Base-by-base conservation (phyloP, 1,140 invertebrate genomes). In the Pomacea maculata region DNA sequence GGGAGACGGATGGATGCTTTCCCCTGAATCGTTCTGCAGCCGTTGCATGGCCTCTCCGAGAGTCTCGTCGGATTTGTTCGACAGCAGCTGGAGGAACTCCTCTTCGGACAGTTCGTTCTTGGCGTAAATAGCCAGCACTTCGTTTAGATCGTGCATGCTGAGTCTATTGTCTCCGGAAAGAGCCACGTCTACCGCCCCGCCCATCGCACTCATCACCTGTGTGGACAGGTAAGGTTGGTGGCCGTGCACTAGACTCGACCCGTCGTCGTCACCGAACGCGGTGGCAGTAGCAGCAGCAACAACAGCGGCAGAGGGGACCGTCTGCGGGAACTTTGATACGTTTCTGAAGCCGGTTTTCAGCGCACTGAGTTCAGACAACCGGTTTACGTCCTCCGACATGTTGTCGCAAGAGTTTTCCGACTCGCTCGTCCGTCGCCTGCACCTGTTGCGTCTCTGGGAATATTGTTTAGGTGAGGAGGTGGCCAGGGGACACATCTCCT, bases 71-170 rank as follows among this genome's bases (percentile, higher is more conserved):
- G 72, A 34, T 55, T 52, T 25, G 67, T 80, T 54, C 29, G 70
- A 64, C 19, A 82, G 21, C 11, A 84, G 72, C 61, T 83, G 55
- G 8, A 70, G 63, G 19, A 82, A 76, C 45, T 81, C 81, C 7
- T 74, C 76, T 45, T 84, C 81, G 9, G 57, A 79, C 79, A 84
- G 67, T 65, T 84, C 83, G 65, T 84, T 84, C 55, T 79, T 75
- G 29, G 81, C 83, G 64, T 72, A 83, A 0, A 83, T 65, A 21
- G 80, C 78, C 11, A 82, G 61, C 17, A 84, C 54, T 45, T 25
- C 63, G 52, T 70, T 68, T 19, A 75, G 55, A 63, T 79, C 82
- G 9, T 79, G 17, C 14, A 70, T 21, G 17, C 45, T 77, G 8
- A 73, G 72, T 15, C 52, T 52, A 12, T 34, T 17, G 3, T 52